Evolutionary conservation across 1,140 invertebrate species (phyloP), one percentile per base, ranked within the genome.

Genomic region (Pararge aegeria): DNA sequence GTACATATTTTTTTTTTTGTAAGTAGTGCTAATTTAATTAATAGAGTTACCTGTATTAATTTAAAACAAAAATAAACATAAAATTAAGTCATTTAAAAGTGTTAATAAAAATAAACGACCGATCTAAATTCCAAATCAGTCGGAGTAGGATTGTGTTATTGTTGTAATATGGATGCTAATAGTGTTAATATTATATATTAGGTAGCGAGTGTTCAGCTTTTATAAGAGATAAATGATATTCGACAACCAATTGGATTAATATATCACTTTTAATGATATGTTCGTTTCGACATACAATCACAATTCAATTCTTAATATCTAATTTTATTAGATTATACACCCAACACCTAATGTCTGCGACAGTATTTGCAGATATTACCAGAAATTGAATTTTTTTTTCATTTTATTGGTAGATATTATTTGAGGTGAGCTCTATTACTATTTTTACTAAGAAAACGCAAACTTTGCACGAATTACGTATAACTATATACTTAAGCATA

Each of bases 211-310:
- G 5, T 10, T 5, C 2, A 13, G 21, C 13, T 5, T 16, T 6
- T 29, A 1, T 2, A 27, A n/a, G 18, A 53, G 40, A 34, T 40
- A 66, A 69, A 65, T 20, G 16, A 46, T 59, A 65, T 65, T 34
- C 34, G 48, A 62, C 63, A 58, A 62, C 38, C 50, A 59, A 49
- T 59, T 55, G n/a, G 21, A 69, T 38, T 62, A 65, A 56, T 61
- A 64, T 73, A 79, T 83, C 74, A 86, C 70, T 69, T 83, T 78
- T 75, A 80, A 73, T 86, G 81, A 86, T 86, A 86, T 83, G 81
- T 80, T 73, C 65, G 70, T 71, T 76, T 78, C 66, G 65, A 74
- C 71, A 79, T 80, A 75, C 69, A 82, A 83, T 83, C 78, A 85
- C 78, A 83, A 75, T 75, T 68, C 64, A 46, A 78, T 73, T 69